These are phyloP conservation scores for Mechanitis messenoides DNA, from an alignment of 2,888 invertebrate genomes.

Conservation along the genomic window DNA sequence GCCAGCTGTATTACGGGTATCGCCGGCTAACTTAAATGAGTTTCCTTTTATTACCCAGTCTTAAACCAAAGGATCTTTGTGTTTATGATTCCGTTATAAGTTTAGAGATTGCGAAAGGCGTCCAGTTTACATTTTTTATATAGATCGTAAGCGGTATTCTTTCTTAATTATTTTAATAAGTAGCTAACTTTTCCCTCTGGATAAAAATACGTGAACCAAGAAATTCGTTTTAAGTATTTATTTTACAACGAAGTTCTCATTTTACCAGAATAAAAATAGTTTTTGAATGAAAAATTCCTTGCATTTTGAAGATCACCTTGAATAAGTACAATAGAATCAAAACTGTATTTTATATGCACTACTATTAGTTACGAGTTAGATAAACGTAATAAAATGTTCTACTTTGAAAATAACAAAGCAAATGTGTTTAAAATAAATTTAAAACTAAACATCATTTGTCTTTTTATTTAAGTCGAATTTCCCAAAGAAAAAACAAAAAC, in stretches of 20 bases:
- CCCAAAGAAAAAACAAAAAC: too few species aligned
- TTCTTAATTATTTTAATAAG: conserved; percentile 29
- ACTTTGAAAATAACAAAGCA: too few species aligned
- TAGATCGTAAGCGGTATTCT: conserved; percentile 29
- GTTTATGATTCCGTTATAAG: conserved; percentile 68
- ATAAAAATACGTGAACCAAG: conserved; percentile 15
- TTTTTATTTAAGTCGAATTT: too few species aligned
- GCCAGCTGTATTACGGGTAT: conserved; percentile 39
- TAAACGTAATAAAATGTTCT: too few species aligned
- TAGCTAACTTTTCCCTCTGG: conserved; percentile 20
- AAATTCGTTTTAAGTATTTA: conserved; percentile 18
- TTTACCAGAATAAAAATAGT: conserved; percentile 10
- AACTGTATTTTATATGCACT: not conserved
- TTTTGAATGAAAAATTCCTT: conserved; percentile 8
- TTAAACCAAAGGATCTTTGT: conserved; percentile 60
- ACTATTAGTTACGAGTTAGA: not conserved
- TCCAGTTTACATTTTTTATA: conserved; percentile 36
- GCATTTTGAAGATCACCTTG: conserved; percentile 1
- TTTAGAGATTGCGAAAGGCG: conserved; percentile 54
- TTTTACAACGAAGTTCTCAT: conserved; percentile 10
- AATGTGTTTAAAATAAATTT: too few species aligned
- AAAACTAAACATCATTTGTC: too few species aligned
- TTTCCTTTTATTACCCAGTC: conserved; percentile 63
- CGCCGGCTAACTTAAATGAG: conserved; percentile 66
- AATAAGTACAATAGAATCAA: not conserved